phyloP scores from a whole-genome alignment of 1,140 invertebrate species.

The Pantala flavescens region DNA sequence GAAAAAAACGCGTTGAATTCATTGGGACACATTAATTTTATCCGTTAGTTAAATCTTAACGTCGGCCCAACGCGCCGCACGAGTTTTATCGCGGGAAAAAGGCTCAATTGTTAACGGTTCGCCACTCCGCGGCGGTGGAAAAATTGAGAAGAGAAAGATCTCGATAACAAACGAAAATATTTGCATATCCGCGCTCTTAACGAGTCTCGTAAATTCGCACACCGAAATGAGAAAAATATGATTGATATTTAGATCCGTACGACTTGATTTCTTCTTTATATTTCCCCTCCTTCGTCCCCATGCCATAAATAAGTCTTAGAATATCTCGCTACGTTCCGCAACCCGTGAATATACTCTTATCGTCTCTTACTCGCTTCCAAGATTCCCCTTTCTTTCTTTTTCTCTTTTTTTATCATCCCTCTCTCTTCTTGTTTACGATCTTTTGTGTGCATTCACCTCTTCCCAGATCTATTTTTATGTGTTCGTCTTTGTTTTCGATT shows the following conservation, averaged over 20 bases:
- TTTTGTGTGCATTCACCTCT: not conserved
- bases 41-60: too few relatives aligned
- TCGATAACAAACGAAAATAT: too few relatives aligned
- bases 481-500: too few relatives aligned
- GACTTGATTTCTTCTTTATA: not conserved
- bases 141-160: too few relatives aligned
- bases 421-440: not conserved
- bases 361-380: not conserved
- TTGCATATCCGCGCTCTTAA: too few relatives aligned
- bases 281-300: not conserved
- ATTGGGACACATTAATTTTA: too few relatives aligned
- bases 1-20: too few relatives aligned
- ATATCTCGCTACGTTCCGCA: not conserved
- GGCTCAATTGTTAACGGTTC: too few relatives aligned
- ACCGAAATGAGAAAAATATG: not conserved
- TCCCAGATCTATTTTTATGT: not conserved
- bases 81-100: too few relatives aligned
- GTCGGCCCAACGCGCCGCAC: too few relatives aligned
- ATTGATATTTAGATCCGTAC: not conserved
- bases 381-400: not conserved
- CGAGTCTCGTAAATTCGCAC: not conserved
- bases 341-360: not conserved
- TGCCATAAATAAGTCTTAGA: not conserved
- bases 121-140: too few relatives aligned
- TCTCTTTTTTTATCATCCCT: not conserved